Base-by-base conservation (phyloP, 1,140 invertebrate genomes). In the Sycophila sp. region DNA sequence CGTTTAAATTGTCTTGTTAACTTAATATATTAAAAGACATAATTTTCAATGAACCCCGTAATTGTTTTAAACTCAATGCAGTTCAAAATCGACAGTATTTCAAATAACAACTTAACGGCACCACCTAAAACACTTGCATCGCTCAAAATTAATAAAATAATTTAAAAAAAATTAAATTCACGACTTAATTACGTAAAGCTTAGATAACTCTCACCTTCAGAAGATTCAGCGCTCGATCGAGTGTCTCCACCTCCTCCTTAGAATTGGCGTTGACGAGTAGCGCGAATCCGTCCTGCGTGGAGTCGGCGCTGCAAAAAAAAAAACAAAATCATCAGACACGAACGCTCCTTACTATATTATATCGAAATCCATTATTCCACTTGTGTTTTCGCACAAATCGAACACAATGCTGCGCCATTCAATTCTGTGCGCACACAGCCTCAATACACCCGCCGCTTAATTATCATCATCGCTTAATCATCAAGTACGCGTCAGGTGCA, bases 201-300 rank as follows among this genome's bases (percentile, higher is more conserved):
- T n/a, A n/a, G n/a, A n/a, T n/a, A n/a, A n/a, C 10, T 47, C 63
- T 76, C 72, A 83, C 81, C 75, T 80, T 76, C 11, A 85, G 53
- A 7, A 82, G 72, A 42, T 69, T 47, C 8, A 85, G 69, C 13
- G 81, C 76, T 36, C 77, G 73, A 67, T 85, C 83, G 49, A 85
- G 49, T 1, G 80, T 75, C 11, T 84, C 81, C 13, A 84, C 40
- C 24, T 72, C 73, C n/a, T 78, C 77, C 13, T 72, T 58, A 10
- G 72, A 77, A 34, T 71, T 72, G 22, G 73, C 73, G 17, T 73
- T 77, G 24, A 83, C 71, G 19, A 85, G 74, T 30, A 85, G 59
- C 22, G 79, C 80, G 51, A 83, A 80, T 67, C 78, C 82, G n/a
- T 82, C 76, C 64, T 77, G 77, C 15, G 74, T 70, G n/a, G 71